phyloP scores from a whole-genome alignment of 37 sponge, comb jelly and placozoan genomes.

The Eunapius fragilis region DNA sequence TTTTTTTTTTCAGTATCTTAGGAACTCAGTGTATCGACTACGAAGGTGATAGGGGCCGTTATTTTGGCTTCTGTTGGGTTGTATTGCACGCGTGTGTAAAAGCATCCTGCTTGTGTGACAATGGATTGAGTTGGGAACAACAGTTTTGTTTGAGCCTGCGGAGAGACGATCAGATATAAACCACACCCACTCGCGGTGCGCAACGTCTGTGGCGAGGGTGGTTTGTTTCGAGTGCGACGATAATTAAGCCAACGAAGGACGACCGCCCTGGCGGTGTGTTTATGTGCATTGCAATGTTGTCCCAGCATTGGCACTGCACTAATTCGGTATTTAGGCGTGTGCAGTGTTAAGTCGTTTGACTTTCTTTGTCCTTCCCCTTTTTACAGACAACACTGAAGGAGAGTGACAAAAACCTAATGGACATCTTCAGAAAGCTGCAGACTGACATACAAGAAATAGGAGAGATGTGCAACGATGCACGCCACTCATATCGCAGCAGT shows the following conservation, averaged over 20 bases:
- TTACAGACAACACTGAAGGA: conserved; percentile 51
- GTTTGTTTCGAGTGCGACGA: not conserved
- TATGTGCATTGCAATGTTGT: not conserved
- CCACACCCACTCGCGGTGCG: not conserved
- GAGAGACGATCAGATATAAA: not conserved
- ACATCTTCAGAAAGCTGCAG: conserved; percentile 53
- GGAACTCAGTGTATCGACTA: not conserved
- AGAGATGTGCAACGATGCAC: not conserved
- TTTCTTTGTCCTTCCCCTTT: not conserved
- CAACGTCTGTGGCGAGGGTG: not conserved
- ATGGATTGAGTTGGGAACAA: not conserved
- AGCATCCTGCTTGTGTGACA: not conserved
- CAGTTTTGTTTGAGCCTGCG: not conserved
- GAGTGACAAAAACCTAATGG: conserved; percentile 37
- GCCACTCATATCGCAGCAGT: not conserved
- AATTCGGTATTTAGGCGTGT: not conserved
- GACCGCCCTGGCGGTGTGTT: not conserved
- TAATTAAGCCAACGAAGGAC: not conserved
- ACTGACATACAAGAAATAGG: conserved; percentile 44
- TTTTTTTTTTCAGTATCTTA: no score
- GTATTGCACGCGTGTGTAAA: not conserved
- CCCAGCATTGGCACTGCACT: not conserved
- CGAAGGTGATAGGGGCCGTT: not conserved
- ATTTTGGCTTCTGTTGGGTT: not conserved
- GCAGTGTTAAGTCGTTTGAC: not conserved